These are phyloP conservation scores for Acropternis orthonyx DNA, from an alignment of 2,797 vertebrate genomes.

Conservation along the genomic window DNA sequence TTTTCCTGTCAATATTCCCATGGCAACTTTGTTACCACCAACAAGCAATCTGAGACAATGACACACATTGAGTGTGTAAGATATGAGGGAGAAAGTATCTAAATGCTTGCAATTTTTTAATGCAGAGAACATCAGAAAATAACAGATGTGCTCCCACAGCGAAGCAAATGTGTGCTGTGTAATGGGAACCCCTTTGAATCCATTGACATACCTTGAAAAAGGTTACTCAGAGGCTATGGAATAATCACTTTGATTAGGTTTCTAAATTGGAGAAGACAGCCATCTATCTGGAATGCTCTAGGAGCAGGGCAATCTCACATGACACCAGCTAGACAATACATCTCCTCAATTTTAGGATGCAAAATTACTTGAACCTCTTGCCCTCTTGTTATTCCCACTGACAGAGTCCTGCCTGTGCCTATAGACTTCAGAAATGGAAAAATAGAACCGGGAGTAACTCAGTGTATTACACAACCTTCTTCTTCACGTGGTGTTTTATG, in stretches of 20 bases:
- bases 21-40: neutral
- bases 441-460: neutral
- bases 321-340: neutral
- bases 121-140: neutral
- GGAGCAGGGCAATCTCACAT: neutral
- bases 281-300: neutral
- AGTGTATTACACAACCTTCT: neutral
- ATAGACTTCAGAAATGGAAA: neutral
- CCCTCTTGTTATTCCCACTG: neutral
- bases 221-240: neutral
- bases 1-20: slow-evolving; percentile 21
- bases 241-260: neutral
- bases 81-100: neutral
- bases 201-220: neutral
- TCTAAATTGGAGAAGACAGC: neutral
- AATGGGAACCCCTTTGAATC: neutral
- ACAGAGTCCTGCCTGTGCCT: neutral
- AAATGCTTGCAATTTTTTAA: neutral
- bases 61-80: neutral
- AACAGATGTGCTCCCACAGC: neutral
- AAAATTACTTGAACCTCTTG: slow-evolving; percentile 18
- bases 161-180: rapidly evolving
- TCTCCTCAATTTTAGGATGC: neutral
- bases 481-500: neutral
- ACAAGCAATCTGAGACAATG: neutral